These are phyloP conservation scores for Odobenus rosmarus DNA, from an alignment of 2,113 vertebrate species.

Conservation along the genomic window DNA sequence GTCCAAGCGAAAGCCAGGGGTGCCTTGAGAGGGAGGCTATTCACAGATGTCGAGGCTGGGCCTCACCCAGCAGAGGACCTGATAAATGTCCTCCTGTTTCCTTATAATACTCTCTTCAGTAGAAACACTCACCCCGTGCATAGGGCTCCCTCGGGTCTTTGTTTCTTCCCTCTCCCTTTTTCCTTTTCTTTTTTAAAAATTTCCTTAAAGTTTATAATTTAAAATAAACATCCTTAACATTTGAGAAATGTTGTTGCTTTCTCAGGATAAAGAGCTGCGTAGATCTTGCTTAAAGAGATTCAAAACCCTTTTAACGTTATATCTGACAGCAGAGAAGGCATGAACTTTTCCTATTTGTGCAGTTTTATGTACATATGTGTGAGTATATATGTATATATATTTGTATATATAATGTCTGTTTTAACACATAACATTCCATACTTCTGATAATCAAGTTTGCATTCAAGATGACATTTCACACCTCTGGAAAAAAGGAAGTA, in stretches of 20 bases:
- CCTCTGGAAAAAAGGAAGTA: constrained; percentile 46
- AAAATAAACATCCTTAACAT: constrained; percentile 28
- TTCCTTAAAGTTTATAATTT: constrained; percentile 52
- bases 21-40: rapidly evolving
- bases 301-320: constrained; percentile 4
- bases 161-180: too few relatives aligned
- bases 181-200: background rate
- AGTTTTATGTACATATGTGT: constrained; percentile 60
- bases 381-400: background rate
- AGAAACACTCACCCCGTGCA: background rate
- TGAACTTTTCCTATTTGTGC: constrained; percentile 51
- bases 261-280: background rate
- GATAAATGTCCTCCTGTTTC: background rate
- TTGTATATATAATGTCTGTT: background rate
- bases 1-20: background rate
- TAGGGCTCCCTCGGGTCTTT: background rate
- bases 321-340: constrained; percentile 30
- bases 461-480: background rate
- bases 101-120: background rate
- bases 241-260: constrained; percentile 52
- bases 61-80: background rate
- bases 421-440: background rate
- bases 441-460: background rate
- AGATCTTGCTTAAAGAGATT: constrained; percentile 56
- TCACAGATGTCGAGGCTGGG: background rate